Base-by-base conservation (phyloP, 2,797 vertebrate species). In the Hylomyscus alleni region DNA sequence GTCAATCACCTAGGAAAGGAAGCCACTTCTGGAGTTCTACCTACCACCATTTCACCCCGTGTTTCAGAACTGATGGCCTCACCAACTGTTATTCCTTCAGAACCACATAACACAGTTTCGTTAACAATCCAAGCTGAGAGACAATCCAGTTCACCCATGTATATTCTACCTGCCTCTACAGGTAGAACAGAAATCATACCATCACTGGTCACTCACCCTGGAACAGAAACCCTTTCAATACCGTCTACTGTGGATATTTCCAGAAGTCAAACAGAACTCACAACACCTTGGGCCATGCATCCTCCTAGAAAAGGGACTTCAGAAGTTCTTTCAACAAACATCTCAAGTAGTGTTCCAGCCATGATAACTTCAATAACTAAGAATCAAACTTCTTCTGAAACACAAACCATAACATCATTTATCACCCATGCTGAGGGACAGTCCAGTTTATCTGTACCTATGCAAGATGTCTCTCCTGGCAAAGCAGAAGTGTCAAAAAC, bases 391-490 rank as follows among this genome's bases (percentile, higher is more conserved):
- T 67, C 65, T 67, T 67, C 34, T 67, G 65, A 34, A 15, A 15
- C 65, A 34, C 14, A 67, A n/a, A 67, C 14, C 6, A 17, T n/a
- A 67, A n/a, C 65, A 67, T 34, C 65, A 67, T 67, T 67, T 13
- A 67, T 67, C 34, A 17, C 2, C 4, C 65, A 67, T n/a, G 31
- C 13, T 67, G 65, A 15, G 2, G 65, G 14, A 34, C 65, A 67
- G 34, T 1, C 65, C 31, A 67, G 65, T 67, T 67, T 17, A 67
- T n/a, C 14, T n/a, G 14, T 67, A 6, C 34, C 65, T 67, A 34
- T 1, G 0, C 6, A 67, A 14, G 65, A 0, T 6, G 11, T 15
- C 31, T n/a, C 65, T 67, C 31, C 65, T 14, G 34, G 5, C 11
- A 67, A 13, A 67, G 14, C 31, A 67, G 34, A 67, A 67, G 31